Evolutionary conservation across 2,797 vertebrate genomes (phyloP), one percentile per base, ranked within the genome.

Genomic region (Rhynchonycteris naso): DNA sequence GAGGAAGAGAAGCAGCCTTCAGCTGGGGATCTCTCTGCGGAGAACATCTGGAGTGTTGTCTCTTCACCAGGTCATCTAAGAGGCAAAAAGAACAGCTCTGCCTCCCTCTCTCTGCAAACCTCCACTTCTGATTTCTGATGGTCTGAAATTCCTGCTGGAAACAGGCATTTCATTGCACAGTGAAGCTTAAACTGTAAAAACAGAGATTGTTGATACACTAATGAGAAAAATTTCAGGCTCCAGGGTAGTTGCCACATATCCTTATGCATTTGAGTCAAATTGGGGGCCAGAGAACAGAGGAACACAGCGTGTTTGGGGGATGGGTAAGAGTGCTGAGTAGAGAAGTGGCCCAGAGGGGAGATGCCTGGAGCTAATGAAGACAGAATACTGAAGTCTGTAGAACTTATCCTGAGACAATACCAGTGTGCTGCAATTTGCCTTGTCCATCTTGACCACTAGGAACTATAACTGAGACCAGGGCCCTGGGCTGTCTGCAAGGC

Each of bases 91-190:
- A 52, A 56, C 2, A 26, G 22, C 12, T 33, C 26, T 52, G 1
- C 14, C 38, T 72, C 10, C 5, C 14, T 56, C 61, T 74, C n/a
- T 18, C 33, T 74, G 19, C 19, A 58, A 18, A 54, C 9, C 13
- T 71, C 11, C 13, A 22, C 28, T 86, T 86, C 24, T 52, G 66
- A 8, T 52, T 83, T 87, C 47, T 47, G 10, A 52, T 13, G 68
- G 28, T 19, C 59, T 75, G n/a, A n/a, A 80, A 35, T 95, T 96
- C 69, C 16, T 68, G 89, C 16, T 72, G 5, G 43, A 89, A 43
- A 30, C 10, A 61, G 33, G 52, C 10, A 43, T 90, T 80, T 80
- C 35, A 71, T 16, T 56, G 81, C 5, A 93, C 10, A 35, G 15
- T 78, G 68, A 88, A 16, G 8, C 58, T 85, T 87, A 59, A 68